Evolutionary conservation across 2,113 vertebrate species (phyloP).

Genomic region (Oxygymnocypris stewartii): DNA sequence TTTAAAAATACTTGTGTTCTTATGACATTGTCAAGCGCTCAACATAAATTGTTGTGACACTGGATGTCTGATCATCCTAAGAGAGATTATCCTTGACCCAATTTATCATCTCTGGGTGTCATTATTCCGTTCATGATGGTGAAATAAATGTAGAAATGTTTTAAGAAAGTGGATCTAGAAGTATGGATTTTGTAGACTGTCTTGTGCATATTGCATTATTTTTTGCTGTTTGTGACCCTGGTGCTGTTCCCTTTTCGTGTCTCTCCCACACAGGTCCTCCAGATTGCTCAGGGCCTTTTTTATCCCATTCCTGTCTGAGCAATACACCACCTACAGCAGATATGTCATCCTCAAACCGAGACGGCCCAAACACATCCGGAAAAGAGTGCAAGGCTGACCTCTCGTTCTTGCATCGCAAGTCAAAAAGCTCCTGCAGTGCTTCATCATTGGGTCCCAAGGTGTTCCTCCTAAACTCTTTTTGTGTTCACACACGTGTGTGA

Average conservation of each 20-base stretch:
- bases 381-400: slow-evolving; percentile 62
- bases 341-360: slow-evolving; percentile 84
- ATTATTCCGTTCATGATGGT: background rate
- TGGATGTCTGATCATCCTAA: background rate
- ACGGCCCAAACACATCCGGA: slow-evolving; percentile 73
- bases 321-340: slow-evolving; percentile 76
- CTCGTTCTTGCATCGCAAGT: background rate
- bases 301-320: slow-evolving; percentile 80
- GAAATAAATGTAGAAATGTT: background rate
- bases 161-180: background rate
- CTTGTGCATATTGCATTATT: background rate
- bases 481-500: background rate
- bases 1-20: background rate
- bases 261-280: slow-evolving; percentile 76
- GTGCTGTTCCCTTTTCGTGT: background rate
- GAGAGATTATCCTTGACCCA: background rate
- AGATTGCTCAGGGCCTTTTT: slow-evolving; percentile 83
- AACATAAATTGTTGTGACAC: background rate
- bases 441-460: background rate
- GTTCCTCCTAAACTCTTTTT: slow-evolving; percentile 16
- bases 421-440: slow-evolving; percentile 10
- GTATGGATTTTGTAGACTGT: background rate
- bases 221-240: background rate
- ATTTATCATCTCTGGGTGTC: background rate
- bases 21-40: background rate